Base-by-base conservation (phyloP, 2,888 invertebrate genomes). In the Microchrysa polita region DNA sequence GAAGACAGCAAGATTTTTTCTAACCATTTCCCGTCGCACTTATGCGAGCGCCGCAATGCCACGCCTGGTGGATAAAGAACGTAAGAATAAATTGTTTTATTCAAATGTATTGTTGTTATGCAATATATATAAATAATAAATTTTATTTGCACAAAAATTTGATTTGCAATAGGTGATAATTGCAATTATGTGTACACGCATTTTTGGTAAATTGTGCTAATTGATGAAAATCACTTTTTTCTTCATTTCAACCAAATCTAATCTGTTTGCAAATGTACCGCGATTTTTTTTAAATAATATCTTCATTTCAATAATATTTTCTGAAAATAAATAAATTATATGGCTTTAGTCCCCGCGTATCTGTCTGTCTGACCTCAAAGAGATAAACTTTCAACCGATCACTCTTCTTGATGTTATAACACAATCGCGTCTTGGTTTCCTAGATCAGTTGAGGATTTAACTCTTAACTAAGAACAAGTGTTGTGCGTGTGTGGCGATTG, bases 401-500 rank as follows among this genome's bases (percentile, higher is more conserved):
- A 55, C 16, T 18, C n/a, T n/a, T n/a, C n/a, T n/a, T n/a, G n/a
- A n/a, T 34, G 55, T 20, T 67, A 23, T 55, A 67, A 67, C 55
- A n/a, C 40, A 34, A 69, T 18, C 40, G 52, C 27, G 18, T 55
- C 40, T 34, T 34, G 18, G 69, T 42, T 69, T 40, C n/a, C 34
- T 69, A 55, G 69, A 55, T 69, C 69, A 69, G 69, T 69, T 55
- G 55, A 57, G 57, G 14, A n/a, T 69, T 69, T 69, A 55, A 23
- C 57, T 69, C 40, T 55, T 14, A 22, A 27, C 42, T 48, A 69
- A 34, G 34, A 40, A 69, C 22, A 69, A 34, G 57, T 57, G 55
- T 34, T 65, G 44, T 65, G 5, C 18, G 57, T 57, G 55, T 34
- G 44, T 18, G 44, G 5, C 18, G 23, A 34, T 61, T 61, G 18